These are phyloP conservation scores for Harpagus bidentatus DNA, from an alignment of 2,113 vertebrate genomes.

Conservation along the genomic window DNA sequence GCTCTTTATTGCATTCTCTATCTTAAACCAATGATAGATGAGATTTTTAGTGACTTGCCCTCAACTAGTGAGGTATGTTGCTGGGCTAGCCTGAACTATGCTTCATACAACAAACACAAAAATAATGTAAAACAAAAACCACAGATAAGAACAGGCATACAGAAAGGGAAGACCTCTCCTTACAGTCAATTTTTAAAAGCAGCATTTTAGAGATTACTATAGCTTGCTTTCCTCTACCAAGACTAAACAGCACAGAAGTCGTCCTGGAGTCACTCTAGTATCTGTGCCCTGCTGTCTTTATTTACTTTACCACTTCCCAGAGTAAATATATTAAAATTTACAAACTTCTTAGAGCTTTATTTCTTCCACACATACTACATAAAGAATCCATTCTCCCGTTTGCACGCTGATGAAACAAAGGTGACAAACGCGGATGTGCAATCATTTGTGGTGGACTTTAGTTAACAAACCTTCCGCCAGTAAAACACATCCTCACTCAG, in stretches of 20 bases:
- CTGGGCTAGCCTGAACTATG: not conserved
- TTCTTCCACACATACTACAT: accelerated
- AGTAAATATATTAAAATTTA: not conserved
- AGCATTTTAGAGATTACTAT: not conserved
- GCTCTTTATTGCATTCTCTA: not conserved
- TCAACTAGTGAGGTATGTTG: not conserved
- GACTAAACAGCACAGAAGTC: not conserved
- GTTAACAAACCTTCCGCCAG: not conserved
- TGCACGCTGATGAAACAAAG: not conserved
- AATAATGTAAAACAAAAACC: not conserved
- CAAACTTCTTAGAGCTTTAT: not conserved
- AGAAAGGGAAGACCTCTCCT: not conserved
- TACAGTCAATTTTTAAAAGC: not conserved
- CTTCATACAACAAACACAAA: not conserved
- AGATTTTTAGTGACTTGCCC: not conserved
- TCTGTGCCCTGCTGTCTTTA: not conserved
- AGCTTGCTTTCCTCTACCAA: not conserved
- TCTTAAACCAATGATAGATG: not conserved
- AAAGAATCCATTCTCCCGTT: not conserved
- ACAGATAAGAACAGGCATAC: not conserved
- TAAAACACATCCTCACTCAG: not conserved
- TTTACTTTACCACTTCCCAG: not conserved
- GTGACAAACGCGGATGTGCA: accelerated
- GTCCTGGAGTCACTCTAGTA: not conserved
- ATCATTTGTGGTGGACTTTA: not conserved